Percentiles rank a stretch among this genome's conserved stretches.
These are phyloP conservation scores for Albula goreensis DNA, from an alignment of 2,113 vertebrate genomes.

Conservation along the genomic window DNA sequence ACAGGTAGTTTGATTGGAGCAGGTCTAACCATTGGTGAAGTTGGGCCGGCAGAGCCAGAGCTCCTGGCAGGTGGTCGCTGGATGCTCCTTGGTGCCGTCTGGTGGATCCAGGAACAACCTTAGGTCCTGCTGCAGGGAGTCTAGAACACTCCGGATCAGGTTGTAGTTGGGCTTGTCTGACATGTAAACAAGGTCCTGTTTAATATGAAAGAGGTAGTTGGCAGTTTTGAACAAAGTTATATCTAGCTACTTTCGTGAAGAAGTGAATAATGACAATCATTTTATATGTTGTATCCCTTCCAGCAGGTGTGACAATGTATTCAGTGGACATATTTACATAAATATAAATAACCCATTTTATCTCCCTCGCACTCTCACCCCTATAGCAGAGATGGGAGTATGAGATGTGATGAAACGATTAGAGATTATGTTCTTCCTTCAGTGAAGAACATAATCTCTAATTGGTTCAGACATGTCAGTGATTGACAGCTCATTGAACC, in stretches of 20 bases:
- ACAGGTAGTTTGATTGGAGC: not conserved
- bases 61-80: slow-evolving; percentile 77
- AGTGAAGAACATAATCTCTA: no score
- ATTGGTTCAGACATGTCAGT: no score
- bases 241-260: not conserved
- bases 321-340: no score
- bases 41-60: slow-evolving; percentile 71
- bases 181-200: slow-evolving; percentile 63
- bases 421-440: no score
- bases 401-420: no score
- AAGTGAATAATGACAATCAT: no score
- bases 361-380: no score
- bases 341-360: no score
- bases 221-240: not conserved
- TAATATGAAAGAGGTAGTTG: not conserved
- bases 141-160: slow-evolving; percentile 61
- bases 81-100: slow-evolving; percentile 71
- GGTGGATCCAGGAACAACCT: slow-evolving; percentile 68
- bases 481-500: no score
- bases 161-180: slow-evolving; percentile 61
- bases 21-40: slow-evolving; percentile 61
- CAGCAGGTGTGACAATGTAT: no score
- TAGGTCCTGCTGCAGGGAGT: slow-evolving; percentile 66
- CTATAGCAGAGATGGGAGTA: no score
- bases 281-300: no score